phyloP scores from a whole-genome alignment of 2,888 invertebrate species.

The Mythimna ferrago region DNA sequence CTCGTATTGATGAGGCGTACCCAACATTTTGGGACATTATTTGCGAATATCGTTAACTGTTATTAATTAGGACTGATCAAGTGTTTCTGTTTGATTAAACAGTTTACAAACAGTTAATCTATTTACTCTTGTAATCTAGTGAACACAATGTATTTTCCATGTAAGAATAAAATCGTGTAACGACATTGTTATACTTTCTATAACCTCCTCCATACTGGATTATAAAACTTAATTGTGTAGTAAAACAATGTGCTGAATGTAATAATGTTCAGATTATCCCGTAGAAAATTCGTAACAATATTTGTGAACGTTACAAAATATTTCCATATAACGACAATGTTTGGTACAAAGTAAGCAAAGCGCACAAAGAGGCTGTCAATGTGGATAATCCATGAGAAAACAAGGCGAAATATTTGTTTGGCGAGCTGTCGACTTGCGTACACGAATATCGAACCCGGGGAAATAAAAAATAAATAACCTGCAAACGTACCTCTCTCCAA shows the following conservation, averaged over 20 bases:
- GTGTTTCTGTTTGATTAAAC: slow-evolving; percentile 16
- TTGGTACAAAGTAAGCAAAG: slow-evolving; percentile 64
- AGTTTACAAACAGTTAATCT: background rate
- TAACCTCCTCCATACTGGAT: slow-evolving; percentile 16
- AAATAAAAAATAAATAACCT: slow-evolving; percentile 45
- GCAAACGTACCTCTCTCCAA: slow-evolving; percentile 28
- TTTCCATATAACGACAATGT: slow-evolving; percentile 44
- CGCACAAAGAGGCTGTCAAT: slow-evolving; percentile 71
- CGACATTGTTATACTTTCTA: slow-evolving; percentile 26
- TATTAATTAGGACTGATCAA: slow-evolving; percentile 38
- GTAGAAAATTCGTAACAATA: slow-evolving; percentile 47
- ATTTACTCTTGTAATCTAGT: background rate
- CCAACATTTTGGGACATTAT: slow-evolving; percentile 70
- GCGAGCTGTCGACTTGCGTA: slow-evolving; percentile 63
- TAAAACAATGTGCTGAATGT: slow-evolving; percentile 48
- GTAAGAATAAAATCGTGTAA: slow-evolving; percentile 1
- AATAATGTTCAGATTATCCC: slow-evolving; percentile 46
- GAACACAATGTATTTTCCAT: background rate
- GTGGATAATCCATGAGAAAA: slow-evolving; percentile 70
- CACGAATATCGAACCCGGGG: slow-evolving; percentile 34
- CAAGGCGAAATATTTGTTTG: slow-evolving; percentile 70
- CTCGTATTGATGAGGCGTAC: slow-evolving; percentile 71
- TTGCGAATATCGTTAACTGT: slow-evolving; percentile 66
- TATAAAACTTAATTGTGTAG: slow-evolving; percentile 46
- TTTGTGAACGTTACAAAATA: slow-evolving; percentile 54